Evolutionary conservation across 2,797 vertebrate genomes (phyloP).

Genomic region (Corythornis leucogaster): DNA sequence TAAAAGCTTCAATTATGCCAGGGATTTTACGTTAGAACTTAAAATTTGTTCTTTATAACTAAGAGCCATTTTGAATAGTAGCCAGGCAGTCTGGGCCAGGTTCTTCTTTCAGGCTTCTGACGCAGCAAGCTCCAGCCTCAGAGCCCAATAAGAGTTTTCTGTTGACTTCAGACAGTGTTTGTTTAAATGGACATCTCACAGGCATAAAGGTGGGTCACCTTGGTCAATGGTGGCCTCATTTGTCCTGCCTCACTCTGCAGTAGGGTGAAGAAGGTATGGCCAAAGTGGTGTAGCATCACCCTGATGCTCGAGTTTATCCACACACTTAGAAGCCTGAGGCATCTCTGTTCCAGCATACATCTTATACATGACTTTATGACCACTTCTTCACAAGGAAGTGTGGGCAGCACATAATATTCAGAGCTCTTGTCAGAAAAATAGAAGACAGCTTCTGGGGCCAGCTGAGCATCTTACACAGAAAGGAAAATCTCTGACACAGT

Average conservation of each 20-base stretch:
- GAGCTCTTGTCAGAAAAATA: not conserved
- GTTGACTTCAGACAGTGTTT: not conserved
- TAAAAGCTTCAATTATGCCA: slow-evolving; percentile 44
- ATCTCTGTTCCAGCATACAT: not conserved
- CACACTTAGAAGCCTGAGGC: not conserved
- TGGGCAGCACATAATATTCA: not conserved
- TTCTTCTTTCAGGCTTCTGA: slow-evolving; percentile 28
- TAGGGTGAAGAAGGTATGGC: not conserved
- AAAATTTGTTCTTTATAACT: slow-evolving; percentile 67
- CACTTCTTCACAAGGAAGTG: not conserved
- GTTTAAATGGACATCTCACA: not conserved
- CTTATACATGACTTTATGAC: not conserved
- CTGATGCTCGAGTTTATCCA: not conserved
- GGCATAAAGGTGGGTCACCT: not conserved
- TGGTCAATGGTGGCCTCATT: not conserved
- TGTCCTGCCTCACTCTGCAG: not conserved
- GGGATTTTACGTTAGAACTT: slow-evolving; percentile 65
- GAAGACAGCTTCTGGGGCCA: not conserved
- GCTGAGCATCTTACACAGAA: not conserved
- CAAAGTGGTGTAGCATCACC: accelerated
- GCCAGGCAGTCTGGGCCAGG: slow-evolving; percentile 43
- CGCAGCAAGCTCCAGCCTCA: not conserved
- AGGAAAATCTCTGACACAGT: no score
- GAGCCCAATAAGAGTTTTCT: not conserved
- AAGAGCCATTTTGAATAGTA: slow-evolving; percentile 27